These are phyloP conservation scores for Loriculus beryllinus DNA, from an alignment of 2,797 vertebrate species.

Conservation along the genomic window DNA sequence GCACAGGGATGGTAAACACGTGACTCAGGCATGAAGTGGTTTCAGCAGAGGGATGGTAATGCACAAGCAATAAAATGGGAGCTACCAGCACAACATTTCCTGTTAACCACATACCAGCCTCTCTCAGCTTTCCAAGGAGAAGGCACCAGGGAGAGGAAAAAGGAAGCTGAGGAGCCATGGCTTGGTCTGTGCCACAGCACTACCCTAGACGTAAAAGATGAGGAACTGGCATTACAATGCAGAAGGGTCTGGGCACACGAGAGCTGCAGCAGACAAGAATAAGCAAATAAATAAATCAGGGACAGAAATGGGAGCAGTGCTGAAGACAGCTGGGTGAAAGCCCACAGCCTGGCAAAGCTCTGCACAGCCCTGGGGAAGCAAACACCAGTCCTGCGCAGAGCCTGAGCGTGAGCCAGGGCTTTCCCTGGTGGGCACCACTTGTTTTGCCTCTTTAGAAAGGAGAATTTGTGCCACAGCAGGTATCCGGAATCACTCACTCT, in stretches of 20 bases:
- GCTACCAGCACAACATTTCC: not conserved
- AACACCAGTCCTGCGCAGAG: not conserved
- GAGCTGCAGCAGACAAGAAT: not conserved
- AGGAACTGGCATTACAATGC: not conserved
- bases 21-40: not conserved
- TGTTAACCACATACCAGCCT: not conserved
- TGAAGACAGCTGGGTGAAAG: not conserved
- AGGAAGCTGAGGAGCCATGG: not conserved
- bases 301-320: rapidly evolving
- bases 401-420: not conserved
- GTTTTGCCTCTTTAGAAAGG: not conserved
- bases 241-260: not conserved
- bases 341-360: not conserved
- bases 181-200: rapidly evolving
- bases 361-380: rapidly evolving
- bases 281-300: not conserved
- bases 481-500: rapidly evolving
- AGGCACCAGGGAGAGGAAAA: not conserved
- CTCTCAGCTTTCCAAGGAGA: not conserved
- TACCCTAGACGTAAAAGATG: not conserved
- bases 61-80: not conserved
- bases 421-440: not conserved
- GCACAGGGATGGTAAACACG: not conserved
- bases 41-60: not conserved
- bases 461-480: rapidly evolving